Evolutionary conservation across 2,888 invertebrate species (phyloP).

Genomic region (Cyclophora punctaria): DNA sequence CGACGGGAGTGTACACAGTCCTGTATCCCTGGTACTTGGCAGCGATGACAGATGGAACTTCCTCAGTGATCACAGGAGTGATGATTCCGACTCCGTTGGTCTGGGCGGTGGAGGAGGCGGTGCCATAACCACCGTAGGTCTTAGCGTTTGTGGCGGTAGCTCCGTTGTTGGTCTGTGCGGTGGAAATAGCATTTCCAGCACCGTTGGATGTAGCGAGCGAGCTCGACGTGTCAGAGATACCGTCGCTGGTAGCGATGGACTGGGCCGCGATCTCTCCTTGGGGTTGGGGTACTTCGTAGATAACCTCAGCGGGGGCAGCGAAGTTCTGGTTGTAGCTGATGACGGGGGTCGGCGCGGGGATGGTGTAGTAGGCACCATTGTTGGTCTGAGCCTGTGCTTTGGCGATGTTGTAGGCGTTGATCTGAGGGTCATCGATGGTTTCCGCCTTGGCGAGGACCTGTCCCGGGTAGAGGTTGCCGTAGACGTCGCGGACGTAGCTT

Average conservation of each 20-base stretch:
- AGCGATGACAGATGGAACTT: conserved; percentile 28
- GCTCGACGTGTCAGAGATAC: conserved; percentile 35
- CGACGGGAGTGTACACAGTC: conserved; percentile 27
- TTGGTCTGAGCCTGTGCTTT: conserved; percentile 26
- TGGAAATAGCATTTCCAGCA: conserved; percentile 42
- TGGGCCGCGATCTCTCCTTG: conserved; percentile 35
- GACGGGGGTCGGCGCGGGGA: conserved; percentile 48
- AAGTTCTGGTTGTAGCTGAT: conserved; percentile 56
- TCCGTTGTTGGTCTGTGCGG: conserved; percentile 41
- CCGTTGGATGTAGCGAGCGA: conserved; percentile 42
- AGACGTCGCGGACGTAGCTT: conserved; percentile 28
- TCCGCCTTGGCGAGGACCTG: conserved; percentile 40
- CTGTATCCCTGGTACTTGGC: conserved; percentile 42
- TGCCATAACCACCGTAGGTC: conserved; percentile 36
- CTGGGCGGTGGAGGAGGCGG: conserved; percentile 43
- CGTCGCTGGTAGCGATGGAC: conserved; percentile 41
- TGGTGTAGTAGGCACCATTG: conserved; percentile 38
- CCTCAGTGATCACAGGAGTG: conserved; percentile 19
- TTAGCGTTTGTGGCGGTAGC: conserved; percentile 47
- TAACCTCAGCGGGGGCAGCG: conserved; percentile 19
- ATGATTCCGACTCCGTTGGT: conserved; percentile 25
- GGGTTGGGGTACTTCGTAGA: conserved; percentile 25
- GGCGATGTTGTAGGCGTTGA: conserved; percentile 12
- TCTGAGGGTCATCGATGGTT: conserved; percentile 26
- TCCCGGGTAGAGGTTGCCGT: conserved; percentile 34